Conservation (phyloP, 2,113 vertebrate genomes). For the Camelus dromedarius region DNA sequence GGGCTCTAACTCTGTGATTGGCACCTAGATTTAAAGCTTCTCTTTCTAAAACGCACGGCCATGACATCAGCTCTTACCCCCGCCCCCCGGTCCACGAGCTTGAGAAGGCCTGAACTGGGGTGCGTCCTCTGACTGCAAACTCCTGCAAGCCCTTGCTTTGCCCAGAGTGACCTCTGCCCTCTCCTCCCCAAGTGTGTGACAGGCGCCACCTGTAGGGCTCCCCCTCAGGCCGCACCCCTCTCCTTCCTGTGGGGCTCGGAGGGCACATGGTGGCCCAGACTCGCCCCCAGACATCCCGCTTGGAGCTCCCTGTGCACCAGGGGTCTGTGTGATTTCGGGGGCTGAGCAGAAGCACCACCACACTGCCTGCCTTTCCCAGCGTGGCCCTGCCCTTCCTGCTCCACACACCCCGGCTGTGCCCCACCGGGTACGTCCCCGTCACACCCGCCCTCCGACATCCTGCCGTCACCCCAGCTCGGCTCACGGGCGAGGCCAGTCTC, state of each 20-base stretch:
- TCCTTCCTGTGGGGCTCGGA: neutral
- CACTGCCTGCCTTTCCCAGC: neutral
- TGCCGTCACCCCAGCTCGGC: neutral
- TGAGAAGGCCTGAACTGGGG: too few species aligned
- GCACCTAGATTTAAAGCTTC: neutral
- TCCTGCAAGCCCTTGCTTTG: neutral
- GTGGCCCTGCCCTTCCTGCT: neutral
- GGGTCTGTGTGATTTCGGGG: neutral
- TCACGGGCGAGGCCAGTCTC: neutral
- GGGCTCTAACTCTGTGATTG: too few species aligned
- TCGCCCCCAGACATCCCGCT: neutral
- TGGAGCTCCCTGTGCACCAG: neutral
- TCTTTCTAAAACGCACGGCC: neutral
- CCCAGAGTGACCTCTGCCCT: neutral
- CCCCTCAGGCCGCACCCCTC: neutral
- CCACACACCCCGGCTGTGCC: neutral
- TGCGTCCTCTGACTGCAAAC: fast-evolving
- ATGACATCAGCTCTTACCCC: neutral
- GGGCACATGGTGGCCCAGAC: neutral
- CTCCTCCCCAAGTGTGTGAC: too few species aligned
- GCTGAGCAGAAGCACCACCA: neutral
- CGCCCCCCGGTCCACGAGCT: neutral
- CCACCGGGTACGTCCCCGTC: neutral
- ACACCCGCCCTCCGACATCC: neutral
- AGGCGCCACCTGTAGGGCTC: too few species aligned